These are phyloP conservation scores for Microctonus brassicae DNA, from an alignment of 2,888 invertebrate genomes.

Conservation along the genomic window DNA sequence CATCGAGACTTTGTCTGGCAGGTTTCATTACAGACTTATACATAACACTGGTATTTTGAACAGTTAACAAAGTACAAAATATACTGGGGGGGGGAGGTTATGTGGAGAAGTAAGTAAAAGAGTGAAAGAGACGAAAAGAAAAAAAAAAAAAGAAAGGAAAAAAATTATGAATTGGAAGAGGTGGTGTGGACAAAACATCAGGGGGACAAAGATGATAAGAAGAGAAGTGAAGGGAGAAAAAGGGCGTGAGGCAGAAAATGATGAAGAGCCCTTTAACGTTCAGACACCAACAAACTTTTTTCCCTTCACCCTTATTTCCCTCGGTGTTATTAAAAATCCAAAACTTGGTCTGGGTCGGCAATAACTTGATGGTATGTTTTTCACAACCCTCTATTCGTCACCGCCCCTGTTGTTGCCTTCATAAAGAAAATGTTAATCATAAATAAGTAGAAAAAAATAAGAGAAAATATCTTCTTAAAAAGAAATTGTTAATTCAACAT, in stretches of 20 bases:
- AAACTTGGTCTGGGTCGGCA: slow-evolving; percentile 26
- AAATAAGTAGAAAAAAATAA: not conserved
- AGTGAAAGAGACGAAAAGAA: not conserved
- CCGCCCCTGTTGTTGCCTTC: not conserved
- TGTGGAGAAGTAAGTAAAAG: too few relatives aligned
- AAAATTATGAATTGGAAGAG: not conserved
- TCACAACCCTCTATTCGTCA: not conserved
- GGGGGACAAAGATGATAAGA: slow-evolving; percentile 13
- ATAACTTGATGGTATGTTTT: slow-evolving; percentile 21
- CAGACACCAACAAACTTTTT: slow-evolving; percentile 18
- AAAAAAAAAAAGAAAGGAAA: not conserved
- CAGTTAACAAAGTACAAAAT: not conserved
- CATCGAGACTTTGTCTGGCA: slow-evolving; percentile 16
- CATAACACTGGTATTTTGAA: not conserved
- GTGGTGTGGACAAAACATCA: not conserved
- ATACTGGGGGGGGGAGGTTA: not conserved
- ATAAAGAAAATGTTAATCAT: not conserved
- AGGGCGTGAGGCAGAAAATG: slow-evolving; percentile 7
- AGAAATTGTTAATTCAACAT: not conserved
- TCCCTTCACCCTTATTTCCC: slow-evolving; percentile 7
- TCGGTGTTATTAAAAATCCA: slow-evolving; percentile 39
- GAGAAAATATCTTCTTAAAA: not conserved
- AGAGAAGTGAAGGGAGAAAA: not conserved
- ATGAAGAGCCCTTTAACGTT: slow-evolving; percentile 29
- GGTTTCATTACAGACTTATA: slow-evolving; percentile 15